Evolutionary conservation across 2,888 invertebrate genomes (phyloP), one percentile per base, ranked within the genome.

Genomic region (Phania funesta): DNA sequence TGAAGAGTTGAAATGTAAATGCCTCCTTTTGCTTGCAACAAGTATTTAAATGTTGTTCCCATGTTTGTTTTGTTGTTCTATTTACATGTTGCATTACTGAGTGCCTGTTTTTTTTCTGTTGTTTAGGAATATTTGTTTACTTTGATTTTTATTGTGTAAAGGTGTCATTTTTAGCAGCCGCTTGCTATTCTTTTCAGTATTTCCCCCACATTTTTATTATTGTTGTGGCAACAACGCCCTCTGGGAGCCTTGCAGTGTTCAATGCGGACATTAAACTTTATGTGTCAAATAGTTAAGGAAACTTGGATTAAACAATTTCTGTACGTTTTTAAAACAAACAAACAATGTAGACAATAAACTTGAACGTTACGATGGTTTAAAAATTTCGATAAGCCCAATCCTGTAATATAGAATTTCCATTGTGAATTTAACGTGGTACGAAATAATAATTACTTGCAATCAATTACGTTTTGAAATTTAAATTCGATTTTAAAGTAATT

Each of bases 121-220:
- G n/a, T 18, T 16, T 24, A 16, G 1, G 20, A 48, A n/a, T 24
- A 48, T 58, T 35, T 80, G 35, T 83, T 79, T 65, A 48, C 41
- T 79, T 83, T 75, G 24, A 50, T 58, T 68, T 38, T 74, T 48
- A 77, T 77, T 77, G 80, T 77, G 77, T 65, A 74, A 80, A 83
- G 83, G 83, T 81, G 83, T 62, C 62, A 83, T 24, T 75, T 83
- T 83, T 83, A 81, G 78, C 83, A 83, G 78, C 78, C 75, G 80
- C 68, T 70, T 77, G 80, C 18, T 60, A 76, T 83, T 80, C 75
- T 62, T 46, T 67, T 52, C 75, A 71, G 75, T 71, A 1, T 52
- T 22, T 11, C 32, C 29, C 18, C 11, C 13, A 13, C 41, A 3
- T 67, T 35, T 18, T 54, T 54, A 3, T n/a, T 24, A 1, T 24